Evolutionary conservation across 2,888 invertebrate genomes (phyloP).

Genomic region (Rhorus exstirpatorius): DNA sequence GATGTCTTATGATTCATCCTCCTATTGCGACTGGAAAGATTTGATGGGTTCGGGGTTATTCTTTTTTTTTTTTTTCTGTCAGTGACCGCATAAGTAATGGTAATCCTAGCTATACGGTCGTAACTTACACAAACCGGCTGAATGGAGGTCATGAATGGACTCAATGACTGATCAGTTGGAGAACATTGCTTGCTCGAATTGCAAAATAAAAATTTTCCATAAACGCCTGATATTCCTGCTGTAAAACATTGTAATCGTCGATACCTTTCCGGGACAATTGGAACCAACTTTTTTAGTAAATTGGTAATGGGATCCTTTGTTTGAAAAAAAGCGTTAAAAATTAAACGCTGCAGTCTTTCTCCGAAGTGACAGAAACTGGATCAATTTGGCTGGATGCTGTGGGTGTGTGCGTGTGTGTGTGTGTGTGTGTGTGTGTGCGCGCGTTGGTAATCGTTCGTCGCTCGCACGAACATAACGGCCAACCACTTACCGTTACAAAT

Average conservation of each 20-base stretch:
- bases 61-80: too few relatives aligned
- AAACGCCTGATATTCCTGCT: neutral
- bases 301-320: neutral
- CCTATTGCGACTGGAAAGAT: neutral
- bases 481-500: conserved; percentile 81
- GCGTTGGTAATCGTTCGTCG: conserved; percentile 36
- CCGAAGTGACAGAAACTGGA: conserved; percentile 49
- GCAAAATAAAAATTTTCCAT: too few relatives aligned
- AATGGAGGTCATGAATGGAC: neutral
- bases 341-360: neutral
- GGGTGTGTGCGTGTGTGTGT: neutral
- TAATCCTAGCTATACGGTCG: too few relatives aligned
- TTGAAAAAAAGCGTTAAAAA: neutral
- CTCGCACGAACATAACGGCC: conserved; percentile 77
- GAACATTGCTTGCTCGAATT: too few relatives aligned
- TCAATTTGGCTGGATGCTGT: conserved; percentile 50
- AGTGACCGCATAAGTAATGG: too few relatives aligned
- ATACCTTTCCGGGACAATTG: too few relatives aligned
- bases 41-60: neutral
- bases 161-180: neutral
- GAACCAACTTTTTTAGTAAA: neutral
- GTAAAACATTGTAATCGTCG: too few relatives aligned
- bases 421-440: too few relatives aligned
- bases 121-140: too few relatives aligned
- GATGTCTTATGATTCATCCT: neutral